These are phyloP conservation scores for Ophiodon elongatus DNA, from an alignment of 2,113 vertebrate species.

Conservation along the genomic window DNA sequence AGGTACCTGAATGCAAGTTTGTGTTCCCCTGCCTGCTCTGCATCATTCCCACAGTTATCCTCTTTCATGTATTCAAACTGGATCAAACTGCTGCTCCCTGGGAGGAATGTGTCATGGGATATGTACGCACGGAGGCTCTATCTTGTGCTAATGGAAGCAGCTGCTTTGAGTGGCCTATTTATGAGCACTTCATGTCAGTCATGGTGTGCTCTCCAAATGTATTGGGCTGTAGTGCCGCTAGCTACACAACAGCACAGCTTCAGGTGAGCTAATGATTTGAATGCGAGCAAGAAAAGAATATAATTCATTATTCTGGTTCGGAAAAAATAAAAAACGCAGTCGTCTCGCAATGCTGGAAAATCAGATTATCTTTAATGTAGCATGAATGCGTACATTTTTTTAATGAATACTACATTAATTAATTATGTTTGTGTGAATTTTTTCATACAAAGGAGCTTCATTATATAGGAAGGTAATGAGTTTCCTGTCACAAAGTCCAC, in stretches of 20 bases:
- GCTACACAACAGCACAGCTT: slow-evolving; percentile 43
- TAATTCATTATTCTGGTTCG: slow-evolving; percentile 15
- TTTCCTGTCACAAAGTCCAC: slow-evolving; percentile 60
- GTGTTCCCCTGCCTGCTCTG: slow-evolving; percentile 2
- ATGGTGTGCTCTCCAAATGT: slow-evolving; percentile 49
- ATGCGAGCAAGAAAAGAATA: slow-evolving; percentile 17
- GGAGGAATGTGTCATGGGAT: slow-evolving; percentile 77
- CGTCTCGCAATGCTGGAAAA: slow-evolving; percentile 5
- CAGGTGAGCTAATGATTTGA: slow-evolving; percentile 47
- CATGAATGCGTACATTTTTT: no score
- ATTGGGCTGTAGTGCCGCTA: slow-evolving; percentile 7
- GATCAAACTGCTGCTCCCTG: slow-evolving; percentile 40
- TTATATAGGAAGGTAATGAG: slow-evolving; percentile 20
- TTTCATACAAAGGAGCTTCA: slow-evolving; percentile 15
- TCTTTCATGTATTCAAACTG: slow-evolving; percentile 54
- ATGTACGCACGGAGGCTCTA: slow-evolving; percentile 32
- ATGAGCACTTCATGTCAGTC: slow-evolving; percentile 51
- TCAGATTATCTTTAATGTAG: slow-evolving; percentile 1
- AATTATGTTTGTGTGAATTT: slow-evolving; percentile 23
- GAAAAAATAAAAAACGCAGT: neutral
- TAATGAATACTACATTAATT: slow-evolving; percentile 22
- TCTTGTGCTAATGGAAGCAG: slow-evolving; percentile 60
- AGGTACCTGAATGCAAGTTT: slow-evolving; percentile 17
- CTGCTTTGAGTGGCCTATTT: slow-evolving; percentile 64
- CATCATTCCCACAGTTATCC: slow-evolving; percentile 56